Evolutionary conservation across 1,140 invertebrate genomes (phyloP), one percentile per base, ranked within the genome.

Genomic region (Hestina assimilis): DNA sequence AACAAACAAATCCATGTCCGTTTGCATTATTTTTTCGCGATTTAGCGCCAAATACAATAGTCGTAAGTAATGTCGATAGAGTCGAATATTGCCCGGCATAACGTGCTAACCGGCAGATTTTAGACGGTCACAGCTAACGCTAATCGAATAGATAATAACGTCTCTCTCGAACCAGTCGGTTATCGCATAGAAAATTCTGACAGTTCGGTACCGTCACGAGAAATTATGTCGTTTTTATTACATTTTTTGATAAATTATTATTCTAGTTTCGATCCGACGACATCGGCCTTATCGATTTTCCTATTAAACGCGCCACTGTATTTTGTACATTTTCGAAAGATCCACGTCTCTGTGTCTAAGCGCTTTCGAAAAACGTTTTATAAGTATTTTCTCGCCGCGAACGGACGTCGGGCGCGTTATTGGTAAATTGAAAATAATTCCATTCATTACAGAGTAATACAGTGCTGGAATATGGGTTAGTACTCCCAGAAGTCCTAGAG

Each of bases 151-250:
- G 21, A 23, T 24, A 14, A 63, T 31, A 11, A 48, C 48, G 48
- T 8, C 4, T 5, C 15, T 58, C 63, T 69, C 28, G 59, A 84
- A 72, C 72, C 42, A 57, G 78, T 50, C 73, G 79, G 56, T 75
- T 52, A 70, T 59, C 58, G 67, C 72, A 69, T 77, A 87, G 81
- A 83, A 84, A 86, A 88, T 83, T 88, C 79, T 88, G 85, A 88
- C 85, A 88, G 85, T 66, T 82, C 73, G 60, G 52, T 69, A 72
- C 79, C 75, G 74, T 83, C 83, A 84, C 75, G 75, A 83, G 77
- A 86, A 87, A 87, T 88, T 79, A 88, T 88, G 85, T 85, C 82
- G 81, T 86, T 88, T 86, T 88, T 86, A 88, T 88, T 88, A 85
- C 79, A 88, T 88, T 86, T 87, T 87, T 87, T 85, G 84, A 87